Conservation (phyloP, 2,113 vertebrate genomes). For the Prinia subflava region DNA sequence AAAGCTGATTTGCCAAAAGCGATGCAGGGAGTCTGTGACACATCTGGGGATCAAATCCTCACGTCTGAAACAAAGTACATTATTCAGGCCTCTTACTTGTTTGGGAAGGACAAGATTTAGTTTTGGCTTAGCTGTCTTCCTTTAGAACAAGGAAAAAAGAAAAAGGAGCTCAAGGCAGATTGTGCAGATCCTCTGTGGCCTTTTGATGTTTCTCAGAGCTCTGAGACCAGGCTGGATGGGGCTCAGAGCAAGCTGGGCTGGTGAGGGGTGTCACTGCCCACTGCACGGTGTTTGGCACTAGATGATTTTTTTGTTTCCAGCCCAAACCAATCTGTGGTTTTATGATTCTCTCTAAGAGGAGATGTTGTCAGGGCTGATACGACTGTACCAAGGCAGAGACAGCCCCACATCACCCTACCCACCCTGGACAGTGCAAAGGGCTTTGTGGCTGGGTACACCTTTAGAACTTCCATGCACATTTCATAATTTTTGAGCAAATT, state of each 20-base stretch:
- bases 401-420: neutral
- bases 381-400: neutral
- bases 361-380: neutral
- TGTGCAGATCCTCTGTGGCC: neutral
- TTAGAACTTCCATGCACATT: neutral
- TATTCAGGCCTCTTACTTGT: neutral
- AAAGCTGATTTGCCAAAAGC: neutral
- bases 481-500: neutral
- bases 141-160: neutral
- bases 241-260: neutral
- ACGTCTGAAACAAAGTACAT: neutral
- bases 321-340: neutral
- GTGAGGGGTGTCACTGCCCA: neutral
- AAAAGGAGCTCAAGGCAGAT: neutral
- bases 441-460: rapidly evolving
- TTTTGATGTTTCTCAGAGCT: neutral
- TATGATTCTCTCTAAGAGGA: neutral
- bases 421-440: neutral
- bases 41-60: neutral
- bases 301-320: neutral
- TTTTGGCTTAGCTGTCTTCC: neutral
- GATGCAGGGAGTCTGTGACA: neutral
- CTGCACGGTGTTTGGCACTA: neutral
- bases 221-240: neutral
- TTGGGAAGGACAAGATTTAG: neutral